Conservation (phyloP, 2,113 vertebrate species). For the Paratilapia polleni region DNA sequence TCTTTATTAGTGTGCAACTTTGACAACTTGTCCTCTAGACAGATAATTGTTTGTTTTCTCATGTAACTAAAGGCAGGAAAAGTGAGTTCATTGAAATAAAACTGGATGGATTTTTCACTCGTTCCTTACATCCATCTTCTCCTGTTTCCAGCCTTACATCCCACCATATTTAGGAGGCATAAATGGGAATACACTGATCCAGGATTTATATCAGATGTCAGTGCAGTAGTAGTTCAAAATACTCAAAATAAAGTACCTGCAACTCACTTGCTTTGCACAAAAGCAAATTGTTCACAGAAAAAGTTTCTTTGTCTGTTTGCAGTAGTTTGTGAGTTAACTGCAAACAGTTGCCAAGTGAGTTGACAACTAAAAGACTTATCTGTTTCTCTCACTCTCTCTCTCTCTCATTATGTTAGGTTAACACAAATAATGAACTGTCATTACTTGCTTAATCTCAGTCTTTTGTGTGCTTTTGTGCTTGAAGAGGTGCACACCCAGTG, state of each 20-base stretch:
- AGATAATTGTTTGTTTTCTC: conserved; percentile 21
- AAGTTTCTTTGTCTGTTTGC: neutral
- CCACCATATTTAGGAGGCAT: neutral
- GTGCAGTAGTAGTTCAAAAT: neutral
- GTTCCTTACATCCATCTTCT: conserved; percentile 6
- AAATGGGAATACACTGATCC: neutral
- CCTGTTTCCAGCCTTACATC: neutral
- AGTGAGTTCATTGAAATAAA: conserved; percentile 4
- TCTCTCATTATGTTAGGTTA: no score
- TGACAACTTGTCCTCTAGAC: neutral
- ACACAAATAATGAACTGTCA: no score
- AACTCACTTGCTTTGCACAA: neutral
- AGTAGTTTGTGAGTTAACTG: neutral
- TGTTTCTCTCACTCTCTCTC: no score
- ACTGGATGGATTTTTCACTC: neutral
- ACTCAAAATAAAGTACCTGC: neutral
- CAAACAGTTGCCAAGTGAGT: neutral
- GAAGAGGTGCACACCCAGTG: no score
- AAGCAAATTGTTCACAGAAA: neutral
- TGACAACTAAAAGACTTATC: neutral
- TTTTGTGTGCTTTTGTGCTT: no score
- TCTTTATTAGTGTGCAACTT: conserved; percentile 13
- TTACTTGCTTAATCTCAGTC: no score
- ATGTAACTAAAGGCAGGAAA: neutral
- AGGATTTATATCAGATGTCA: neutral